Evolutionary conservation across 2,113 vertebrate species (phyloP), one percentile per base, ranked within the genome.

Genomic region (Tretioscincus oriximinensis): DNA sequence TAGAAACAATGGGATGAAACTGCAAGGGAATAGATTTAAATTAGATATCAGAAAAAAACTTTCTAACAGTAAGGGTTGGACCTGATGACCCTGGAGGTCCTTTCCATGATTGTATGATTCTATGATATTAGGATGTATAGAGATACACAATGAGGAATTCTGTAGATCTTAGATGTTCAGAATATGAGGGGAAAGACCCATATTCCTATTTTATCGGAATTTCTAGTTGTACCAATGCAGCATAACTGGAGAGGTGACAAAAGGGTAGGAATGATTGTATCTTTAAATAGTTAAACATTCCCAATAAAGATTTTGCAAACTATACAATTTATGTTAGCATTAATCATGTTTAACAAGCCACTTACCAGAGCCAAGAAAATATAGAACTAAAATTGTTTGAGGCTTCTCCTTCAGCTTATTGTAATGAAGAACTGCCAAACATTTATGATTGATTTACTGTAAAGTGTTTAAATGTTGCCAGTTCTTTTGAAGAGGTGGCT

Each of bases 381-480:
- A 83, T 70, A 66, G 86, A 89, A 90, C 90, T 91, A 89, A 60
- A 61, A 91, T 90, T 87, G 84, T 77, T 91, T 87, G 86, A 86
- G 87, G 88, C 88, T 90, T 85, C 75, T 84, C 82, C 86, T 90
- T 90, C 87, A 82, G 87, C 90, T 92, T 91, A 84, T 89, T 89
- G 90, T 88, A 89, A 88, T 63, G 80, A 85, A 76, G 80, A 90
- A 80, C 85, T 88, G 86, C 84, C 84, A 4, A 81, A 84, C 87
- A 87, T 86, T 85, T 89, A 83, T 90, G 88, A 91, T 89, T 90
- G 90, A 91, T 92, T 91, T 90, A 89, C 88, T 90, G 72, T 70
- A 82, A 66, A 70, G 51, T 81, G 85, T 80, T 87, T 89, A 89
- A 90, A 83, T 87, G 81, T 77, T 0, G 7, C 70, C 84, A 90